Percentiles rank a stretch among this genome's conserved stretches.
These are phyloP conservation scores for Caenorhabditis wallacei DNA, from an alignment of 2,888 invertebrate genomes.

Conservation along the genomic window DNA sequence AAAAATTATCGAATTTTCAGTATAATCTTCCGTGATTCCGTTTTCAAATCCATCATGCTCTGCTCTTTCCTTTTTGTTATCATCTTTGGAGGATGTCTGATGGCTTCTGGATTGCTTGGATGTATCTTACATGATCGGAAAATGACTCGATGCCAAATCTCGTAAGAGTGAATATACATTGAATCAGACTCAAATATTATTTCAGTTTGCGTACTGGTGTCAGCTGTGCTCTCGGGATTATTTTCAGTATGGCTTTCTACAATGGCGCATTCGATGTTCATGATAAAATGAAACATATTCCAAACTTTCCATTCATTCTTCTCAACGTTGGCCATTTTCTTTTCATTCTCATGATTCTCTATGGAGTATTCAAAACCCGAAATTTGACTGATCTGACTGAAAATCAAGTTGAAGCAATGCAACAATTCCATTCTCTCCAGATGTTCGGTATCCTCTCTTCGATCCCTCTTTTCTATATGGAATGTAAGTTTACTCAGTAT, in stretches of 20 bases:
- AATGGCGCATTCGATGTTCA: constrained; percentile 41
- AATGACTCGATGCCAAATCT: constrained; percentile 17
- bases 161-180: constrained; percentile 4
- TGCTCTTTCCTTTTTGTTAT: constrained; percentile 37
- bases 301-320: constrained; percentile 28
- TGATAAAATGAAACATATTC: constrained; percentile 13
- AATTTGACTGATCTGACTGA: constrained; percentile 24
- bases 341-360: constrained; percentile 12
- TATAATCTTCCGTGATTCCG: constrained; percentile 32
- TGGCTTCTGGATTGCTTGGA: constrained; percentile 21
- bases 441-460: constrained; percentile 34
- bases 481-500: constrained; percentile 21
- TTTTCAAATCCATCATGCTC: constrained; percentile 53
- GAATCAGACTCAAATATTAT: not conserved
- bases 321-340: constrained; percentile 29
- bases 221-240: constrained; percentile 21
- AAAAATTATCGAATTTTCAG: too few species aligned
- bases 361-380: not conserved
- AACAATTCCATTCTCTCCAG: constrained; percentile 36
- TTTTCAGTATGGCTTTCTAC: constrained; percentile 47
- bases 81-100: constrained; percentile 29
- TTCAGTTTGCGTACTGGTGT: constrained; percentile 36
- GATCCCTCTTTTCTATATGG: constrained; percentile 46
- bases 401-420: constrained; percentile 20
- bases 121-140: constrained; percentile 19